Base-by-base conservation (phyloP, 2,888 invertebrate genomes). In the Mechanitis messenoides region DNA sequence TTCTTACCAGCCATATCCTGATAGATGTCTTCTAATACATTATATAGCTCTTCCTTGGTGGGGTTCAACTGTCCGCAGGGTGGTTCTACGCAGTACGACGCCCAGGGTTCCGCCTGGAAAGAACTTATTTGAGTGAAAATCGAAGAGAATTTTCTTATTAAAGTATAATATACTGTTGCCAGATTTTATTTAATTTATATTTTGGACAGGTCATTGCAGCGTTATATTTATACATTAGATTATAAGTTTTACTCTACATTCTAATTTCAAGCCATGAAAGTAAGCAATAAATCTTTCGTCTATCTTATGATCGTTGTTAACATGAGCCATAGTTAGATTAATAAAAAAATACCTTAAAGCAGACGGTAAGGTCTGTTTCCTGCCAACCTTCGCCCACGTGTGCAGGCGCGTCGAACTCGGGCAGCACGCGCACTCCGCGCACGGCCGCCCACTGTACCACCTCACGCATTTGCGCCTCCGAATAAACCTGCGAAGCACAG, bases 351-450 rank as follows among this genome's bases (percentile, higher is more conserved):
- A 88, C 85, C 81, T 93, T 93, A 72, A 93, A 93, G 80, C 94
- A 94, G 31, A 92, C 92, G 2, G 93, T 92, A 72, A 93, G 91
- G 59, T 87, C 91, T 55, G 92, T 92, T 67, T 92, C 91, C 81
- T 96, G 95, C 95, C 95, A 96, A 33, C 96, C 96, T 79, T 95
- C 95, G 54, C 96, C 96, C 12, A 96, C 95, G 78, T 97, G 97
- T 64, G 96, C 96, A 0, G 97, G 97, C 59, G 96, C 96, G 81
- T 97, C 97, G 75, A 97, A 95, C 87, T 98, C 98, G 0, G 98
- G 97, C 73, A 98, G 79, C 9, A 98, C 94, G 50, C 96, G 92
- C 59, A 98, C 93, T 0, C 98, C 98, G 55, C 96, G 91, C 42
- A 92, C 86, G 28, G 92, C 81, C 0, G 93, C 96, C 74, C 92